Evolutionary conservation across 2,113 vertebrate genomes (phyloP), one percentile per base, ranked within the genome.

Genomic region (Seriola aureovittata): DNA sequence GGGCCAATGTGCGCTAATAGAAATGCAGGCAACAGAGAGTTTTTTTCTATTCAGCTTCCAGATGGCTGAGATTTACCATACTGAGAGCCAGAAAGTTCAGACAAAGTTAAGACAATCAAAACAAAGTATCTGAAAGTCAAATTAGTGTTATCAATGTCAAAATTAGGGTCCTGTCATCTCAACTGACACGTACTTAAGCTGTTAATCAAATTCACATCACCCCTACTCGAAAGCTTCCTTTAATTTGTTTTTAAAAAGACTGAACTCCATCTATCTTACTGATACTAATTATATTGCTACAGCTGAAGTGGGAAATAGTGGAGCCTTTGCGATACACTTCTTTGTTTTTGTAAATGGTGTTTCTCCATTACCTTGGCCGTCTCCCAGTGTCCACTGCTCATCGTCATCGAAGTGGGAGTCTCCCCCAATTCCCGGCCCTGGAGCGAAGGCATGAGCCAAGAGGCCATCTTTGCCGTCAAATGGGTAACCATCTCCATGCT

Each of bases 371-470:
- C 98, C 98, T 97, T 97, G 97, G 11, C 98, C 98, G 19, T 99
- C 98, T 85, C 98, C 98, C 69, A 99, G 93, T 3, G 98, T 99
- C 98, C 98, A 99, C 77, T 98, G 96, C 77, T 99, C 98, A 85
- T 99, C 98, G 36, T 99, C 98, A 44, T 99, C 98, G 86, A 99
- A 99, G 84, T 99, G 98, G 50, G 98, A 99, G 89, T 99, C 98
- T 65, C 98, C 98, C 25, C 98, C 98, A 59, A 98, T 96, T 5
- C 98, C 98, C 62, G 96, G 92, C 52, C 98, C 97, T 0, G 98
- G 98, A 29, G 98, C 98, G 11, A 99, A 99, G 17, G 98, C 98
- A 0, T 99, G 98, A 91, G 98, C 98, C 93, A 99, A 91, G 38
- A 99, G 97, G 13, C 98, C 98, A 0, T 99, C 98, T 80, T 99